Conservation (phyloP, 2,888 invertebrate species). For the Acronicta leporina region DNA sequence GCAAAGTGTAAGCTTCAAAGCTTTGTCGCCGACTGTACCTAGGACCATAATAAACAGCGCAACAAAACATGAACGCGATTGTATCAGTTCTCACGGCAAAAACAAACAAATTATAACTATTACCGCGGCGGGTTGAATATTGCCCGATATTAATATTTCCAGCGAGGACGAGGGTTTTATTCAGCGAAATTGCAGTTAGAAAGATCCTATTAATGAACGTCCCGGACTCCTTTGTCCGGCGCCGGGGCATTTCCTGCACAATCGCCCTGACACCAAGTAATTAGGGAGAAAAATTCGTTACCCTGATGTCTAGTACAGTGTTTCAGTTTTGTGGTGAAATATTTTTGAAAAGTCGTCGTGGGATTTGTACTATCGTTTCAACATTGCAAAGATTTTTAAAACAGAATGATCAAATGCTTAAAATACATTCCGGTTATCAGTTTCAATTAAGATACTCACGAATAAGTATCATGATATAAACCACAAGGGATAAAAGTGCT, state of each 20-base stretch:
- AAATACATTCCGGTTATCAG: too few species aligned
- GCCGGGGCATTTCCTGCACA: slow-evolving; percentile 84
- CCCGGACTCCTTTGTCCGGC: slow-evolving; percentile 82
- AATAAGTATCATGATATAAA: too few species aligned
- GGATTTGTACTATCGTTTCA: slow-evolving; percentile 17
- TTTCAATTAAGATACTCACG: too few species aligned
- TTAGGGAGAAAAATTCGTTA: slow-evolving; percentile 88
- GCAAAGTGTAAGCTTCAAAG: slow-evolving; percentile 49
- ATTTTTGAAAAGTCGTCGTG: slow-evolving; percentile 57
- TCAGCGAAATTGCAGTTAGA: slow-evolving; percentile 87
- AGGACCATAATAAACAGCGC: slow-evolving; percentile 36
- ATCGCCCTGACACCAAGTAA: slow-evolving; percentile 88
- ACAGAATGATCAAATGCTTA: too few species aligned
- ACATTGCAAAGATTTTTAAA: slow-evolving; percentile 12
- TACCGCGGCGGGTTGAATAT: slow-evolving; percentile 77
- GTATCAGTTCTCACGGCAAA: slow-evolving; percentile 54
- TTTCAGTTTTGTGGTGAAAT: slow-evolving; percentile 73
- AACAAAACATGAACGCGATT: slow-evolving; percentile 51
- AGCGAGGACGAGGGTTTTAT: slow-evolving; percentile 79
- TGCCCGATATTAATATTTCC: slow-evolving; percentile 86
- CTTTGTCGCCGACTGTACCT: slow-evolving; percentile 48
- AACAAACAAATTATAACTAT: slow-evolving; percentile 84
- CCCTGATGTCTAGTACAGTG: slow-evolving; percentile 75
- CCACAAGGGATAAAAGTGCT: too few species aligned
- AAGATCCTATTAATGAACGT: slow-evolving; percentile 89